A percentile compares a stretch with the other conserved stretches of the same genome.
Evolutionary conservation across 92 coral and sea anemone genomes (phyloP).

Genomic region (Bergia puertoricense): DNA sequence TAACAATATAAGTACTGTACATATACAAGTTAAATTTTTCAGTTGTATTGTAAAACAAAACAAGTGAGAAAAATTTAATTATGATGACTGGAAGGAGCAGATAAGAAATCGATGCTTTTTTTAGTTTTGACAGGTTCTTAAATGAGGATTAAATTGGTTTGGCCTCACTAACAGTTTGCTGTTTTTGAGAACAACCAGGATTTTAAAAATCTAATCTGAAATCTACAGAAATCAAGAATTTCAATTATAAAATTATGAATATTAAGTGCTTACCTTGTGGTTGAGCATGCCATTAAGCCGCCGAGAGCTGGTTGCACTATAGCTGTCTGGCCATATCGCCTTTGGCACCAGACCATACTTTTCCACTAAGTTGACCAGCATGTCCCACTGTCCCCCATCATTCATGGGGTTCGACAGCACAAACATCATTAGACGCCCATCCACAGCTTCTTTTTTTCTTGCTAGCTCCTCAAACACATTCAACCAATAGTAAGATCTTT

Average conservation of each 20-base stretch:
- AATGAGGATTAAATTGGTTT: too few species aligned
- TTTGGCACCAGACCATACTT: conserved; percentile 96
- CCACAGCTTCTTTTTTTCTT: conserved; percentile 78
- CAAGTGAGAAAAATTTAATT: neutral
- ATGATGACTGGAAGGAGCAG: neutral
- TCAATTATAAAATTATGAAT: neutral
- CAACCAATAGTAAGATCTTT: conserved; percentile 83
- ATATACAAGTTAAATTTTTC: too few species aligned
- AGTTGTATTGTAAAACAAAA: neutral
- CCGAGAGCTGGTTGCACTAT: conserved; percentile 77
- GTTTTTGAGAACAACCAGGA: neutral
- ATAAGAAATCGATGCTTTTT: neutral
- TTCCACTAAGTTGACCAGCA: conserved; percentile 90
- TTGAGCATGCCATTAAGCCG: conserved; percentile 83
- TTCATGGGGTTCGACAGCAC: conserved; percentile 82
- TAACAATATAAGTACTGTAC: neutral
- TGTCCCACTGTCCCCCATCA: conserved; percentile 99
- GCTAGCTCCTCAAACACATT: conserved; percentile 88
- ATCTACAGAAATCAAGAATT: neutral
- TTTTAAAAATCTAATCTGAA: neutral
- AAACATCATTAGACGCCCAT: conserved; percentile 94
- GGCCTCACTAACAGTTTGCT: neutral
- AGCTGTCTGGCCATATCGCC: conserved; percentile 90
- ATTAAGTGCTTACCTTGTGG: conserved; percentile 66
- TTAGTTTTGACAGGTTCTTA: neutral